A percentile compares a stretch with the other conserved stretches of the same genome.
These are phyloP conservation scores for Haemorhous mexicanus DNA, from an alignment of 2,113 vertebrate species.

Conservation along the genomic window DNA sequence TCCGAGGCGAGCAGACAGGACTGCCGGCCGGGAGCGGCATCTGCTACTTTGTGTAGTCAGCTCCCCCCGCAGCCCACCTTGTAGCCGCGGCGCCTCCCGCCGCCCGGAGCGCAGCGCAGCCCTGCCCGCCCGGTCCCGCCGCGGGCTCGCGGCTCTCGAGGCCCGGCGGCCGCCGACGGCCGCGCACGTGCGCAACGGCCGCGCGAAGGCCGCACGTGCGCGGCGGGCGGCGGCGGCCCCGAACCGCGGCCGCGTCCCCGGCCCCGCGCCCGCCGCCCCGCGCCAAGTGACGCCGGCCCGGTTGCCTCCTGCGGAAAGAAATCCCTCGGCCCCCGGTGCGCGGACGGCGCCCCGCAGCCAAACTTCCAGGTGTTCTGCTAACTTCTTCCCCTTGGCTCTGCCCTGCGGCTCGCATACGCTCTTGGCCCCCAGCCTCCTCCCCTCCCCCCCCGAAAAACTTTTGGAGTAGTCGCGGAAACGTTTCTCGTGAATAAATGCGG, in stretches of 20 bases:
- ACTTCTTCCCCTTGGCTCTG: neutral
- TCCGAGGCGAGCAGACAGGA: neutral
- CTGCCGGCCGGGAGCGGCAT: neutral
- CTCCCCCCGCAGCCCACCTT: no score
- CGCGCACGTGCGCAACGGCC: no score
- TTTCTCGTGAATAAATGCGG: neutral
- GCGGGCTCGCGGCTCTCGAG: no score
- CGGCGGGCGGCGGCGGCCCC: no score
- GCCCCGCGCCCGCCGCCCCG: neutral
- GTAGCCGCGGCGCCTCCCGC: neutral
- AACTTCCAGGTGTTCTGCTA: slow-evolving; percentile 20
- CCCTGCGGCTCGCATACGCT: neutral
- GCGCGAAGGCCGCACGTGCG: no score
- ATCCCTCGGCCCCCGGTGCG: neutral
- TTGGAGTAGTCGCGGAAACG: neutral
- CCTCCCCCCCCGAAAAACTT: neutral
- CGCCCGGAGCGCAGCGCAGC: neutral
- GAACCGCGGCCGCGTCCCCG: neutral
- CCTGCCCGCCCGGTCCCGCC: neutral
- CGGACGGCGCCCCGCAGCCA: neutral
- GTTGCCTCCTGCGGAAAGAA: neutral
- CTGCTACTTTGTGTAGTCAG: neutral
- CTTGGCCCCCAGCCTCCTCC: no score
- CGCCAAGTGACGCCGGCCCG: neutral
- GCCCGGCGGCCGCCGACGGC: no score